These are phyloP conservation scores for Capreolus pygargus DNA, from an alignment of 2,113 vertebrate genomes.

Conservation along the genomic window DNA sequence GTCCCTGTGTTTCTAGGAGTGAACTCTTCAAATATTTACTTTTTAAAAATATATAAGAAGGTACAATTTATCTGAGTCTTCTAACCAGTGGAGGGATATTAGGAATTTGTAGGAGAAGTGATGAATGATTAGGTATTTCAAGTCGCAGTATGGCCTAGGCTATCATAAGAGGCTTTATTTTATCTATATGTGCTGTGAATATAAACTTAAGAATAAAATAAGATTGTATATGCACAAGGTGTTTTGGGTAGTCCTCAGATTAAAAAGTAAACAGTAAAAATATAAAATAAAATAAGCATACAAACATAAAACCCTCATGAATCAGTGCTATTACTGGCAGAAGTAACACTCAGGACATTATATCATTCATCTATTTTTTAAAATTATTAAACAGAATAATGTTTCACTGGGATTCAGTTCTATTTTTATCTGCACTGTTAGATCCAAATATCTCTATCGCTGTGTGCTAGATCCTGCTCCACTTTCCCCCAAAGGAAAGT, in stretches of 20 bases:
- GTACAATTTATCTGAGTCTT: background rate
- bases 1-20: background rate
- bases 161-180: background rate
- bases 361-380: background rate
- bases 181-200: background rate
- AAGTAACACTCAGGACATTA: background rate
- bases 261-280: background rate
- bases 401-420: background rate
- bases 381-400: background rate
- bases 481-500: background rate
- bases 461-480: background rate
- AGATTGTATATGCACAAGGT: background rate
- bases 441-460: background rate
- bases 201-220: background rate
- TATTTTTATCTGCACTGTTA: background rate
- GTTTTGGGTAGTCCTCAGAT: background rate
- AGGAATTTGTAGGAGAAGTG: background rate
- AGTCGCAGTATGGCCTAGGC: background rate
- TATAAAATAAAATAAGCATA: background rate
- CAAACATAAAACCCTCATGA: background rate
- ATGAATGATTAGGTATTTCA: background rate
- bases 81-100: background rate
- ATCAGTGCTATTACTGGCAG: background rate
- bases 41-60: background rate
- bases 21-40: background rate